These are phyloP conservation scores for Mactra quadrangularis DNA, from an alignment of 1,140 invertebrate genomes.

Conservation along the genomic window DNA sequence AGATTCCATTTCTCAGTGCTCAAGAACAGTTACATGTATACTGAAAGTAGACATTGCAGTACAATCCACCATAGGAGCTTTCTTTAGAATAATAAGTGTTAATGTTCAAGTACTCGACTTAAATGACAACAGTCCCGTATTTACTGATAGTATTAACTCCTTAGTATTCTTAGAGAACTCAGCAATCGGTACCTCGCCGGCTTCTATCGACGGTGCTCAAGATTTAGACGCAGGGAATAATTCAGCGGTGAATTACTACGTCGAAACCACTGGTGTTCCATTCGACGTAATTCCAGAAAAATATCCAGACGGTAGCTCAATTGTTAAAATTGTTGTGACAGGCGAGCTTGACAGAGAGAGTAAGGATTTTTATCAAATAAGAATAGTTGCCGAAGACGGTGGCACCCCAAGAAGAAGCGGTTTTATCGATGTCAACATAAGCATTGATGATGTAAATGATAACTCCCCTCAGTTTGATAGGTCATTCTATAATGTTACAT, in stretches of 20 bases:
- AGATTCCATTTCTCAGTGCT: conserved; percentile 63
- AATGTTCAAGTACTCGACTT: conserved; percentile 91
- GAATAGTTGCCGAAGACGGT: conserved; percentile 93
- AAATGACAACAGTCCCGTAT: conserved; percentile 95
- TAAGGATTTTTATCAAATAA: conserved; percentile 93
- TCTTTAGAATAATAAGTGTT: conserved; percentile 85
- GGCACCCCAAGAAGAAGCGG: conserved; percentile 90
- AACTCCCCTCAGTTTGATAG: conserved; percentile 91
- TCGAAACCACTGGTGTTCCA: conserved; percentile 61
- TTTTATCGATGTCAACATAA: conserved; percentile 71
- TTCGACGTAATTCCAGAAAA: conserved; percentile 70
- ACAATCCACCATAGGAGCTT: conserved; percentile 67
- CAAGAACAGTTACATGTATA: conserved; percentile 60
- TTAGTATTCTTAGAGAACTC: conserved; percentile 67
- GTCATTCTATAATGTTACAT: conserved; percentile 84
- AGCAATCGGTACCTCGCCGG: conserved; percentile 48
- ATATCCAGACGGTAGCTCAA: conserved; percentile 67
- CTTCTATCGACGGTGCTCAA: conserved; percentile 67
- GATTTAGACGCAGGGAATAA: conserved; percentile 73
- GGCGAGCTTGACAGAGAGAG: conserved; percentile 91
- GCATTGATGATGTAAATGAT: conserved; percentile 93
- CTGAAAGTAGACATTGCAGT: conserved; percentile 68
- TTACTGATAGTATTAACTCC: conserved; percentile 83
- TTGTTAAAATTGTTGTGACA: conserved; percentile 69
- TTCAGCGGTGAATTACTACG: conserved; percentile 70